phyloP scores from a whole-genome alignment of 2,797 vertebrate genomes.

The Taenioides sp. region DNA sequence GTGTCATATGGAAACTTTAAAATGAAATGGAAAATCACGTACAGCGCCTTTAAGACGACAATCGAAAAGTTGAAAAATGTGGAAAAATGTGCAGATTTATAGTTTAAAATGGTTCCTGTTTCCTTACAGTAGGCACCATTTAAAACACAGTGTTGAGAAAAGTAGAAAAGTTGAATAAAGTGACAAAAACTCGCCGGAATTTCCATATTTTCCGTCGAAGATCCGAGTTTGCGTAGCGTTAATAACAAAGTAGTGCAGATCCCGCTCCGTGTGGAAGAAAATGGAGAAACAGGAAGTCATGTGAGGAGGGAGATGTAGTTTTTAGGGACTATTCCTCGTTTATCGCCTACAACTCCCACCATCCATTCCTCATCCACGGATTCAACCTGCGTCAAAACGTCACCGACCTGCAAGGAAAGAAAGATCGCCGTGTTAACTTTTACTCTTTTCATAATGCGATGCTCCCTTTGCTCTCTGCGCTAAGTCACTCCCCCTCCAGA shows the following conservation, averaged over 20 bases:
- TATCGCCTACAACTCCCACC: conserved; percentile 83
- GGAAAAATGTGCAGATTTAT: too few relatives aligned
- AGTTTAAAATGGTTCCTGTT: too few relatives aligned
- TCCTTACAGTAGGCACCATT: too few relatives aligned
- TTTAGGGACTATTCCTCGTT: conserved; percentile 87
- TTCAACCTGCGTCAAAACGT: conserved; percentile 84
- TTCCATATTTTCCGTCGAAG: not conserved
- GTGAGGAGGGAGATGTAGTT: conserved; percentile 84
- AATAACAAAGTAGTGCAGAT: not conserved
- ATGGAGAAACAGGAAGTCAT: not conserved
- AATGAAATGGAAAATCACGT: too few relatives aligned
- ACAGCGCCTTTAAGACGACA: too few relatives aligned
- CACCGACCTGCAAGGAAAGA: conserved; percentile 79
- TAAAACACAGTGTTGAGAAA: not conserved
- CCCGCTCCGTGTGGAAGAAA: too few relatives aligned
- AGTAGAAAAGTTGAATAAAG: not conserved
- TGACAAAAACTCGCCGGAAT: not conserved
- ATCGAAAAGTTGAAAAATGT: too few relatives aligned
- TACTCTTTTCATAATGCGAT: too few relatives aligned
- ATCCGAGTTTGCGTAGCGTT: not conserved
- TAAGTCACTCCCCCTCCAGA: too few relatives aligned
- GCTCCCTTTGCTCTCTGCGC: too few relatives aligned
- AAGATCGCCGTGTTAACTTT: too few relatives aligned
- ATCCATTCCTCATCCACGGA: conserved; percentile 88
- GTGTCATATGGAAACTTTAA: too few relatives aligned